Conservation (phyloP, 2,888 invertebrate genomes). For the Drosophila nr. perissopoda region DNA sequence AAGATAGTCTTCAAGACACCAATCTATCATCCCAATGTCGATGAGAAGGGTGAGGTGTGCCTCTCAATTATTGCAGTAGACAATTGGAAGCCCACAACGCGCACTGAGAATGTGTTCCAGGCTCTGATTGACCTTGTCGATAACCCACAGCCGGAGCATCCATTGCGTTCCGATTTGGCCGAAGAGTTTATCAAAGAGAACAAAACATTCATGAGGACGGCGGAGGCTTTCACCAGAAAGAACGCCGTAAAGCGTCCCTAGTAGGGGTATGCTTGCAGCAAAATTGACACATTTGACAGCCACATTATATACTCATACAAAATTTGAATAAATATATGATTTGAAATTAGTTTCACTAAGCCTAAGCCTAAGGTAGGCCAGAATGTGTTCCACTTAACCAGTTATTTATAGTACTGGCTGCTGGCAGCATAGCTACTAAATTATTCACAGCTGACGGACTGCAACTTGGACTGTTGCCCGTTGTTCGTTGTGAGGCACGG, state of each 20-base stretch:
- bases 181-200: slow-evolving; percentile 98
- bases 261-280: slow-evolving; percentile 82
- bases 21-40: slow-evolving; percentile 99
- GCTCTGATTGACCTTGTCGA: slow-evolving; percentile 98
- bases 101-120: slow-evolving; percentile 99
- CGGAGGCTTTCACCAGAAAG: slow-evolving; percentile 99
- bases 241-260: slow-evolving; percentile 97
- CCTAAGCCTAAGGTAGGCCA: too few species aligned
- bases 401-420: slow-evolving; percentile 20
- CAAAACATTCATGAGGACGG: slow-evolving; percentile 98
- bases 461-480: background rate
- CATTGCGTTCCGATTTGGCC: slow-evolving; percentile 97
- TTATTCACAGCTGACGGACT: slow-evolving; percentile 19
- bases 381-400: background rate
- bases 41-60: slow-evolving; percentile 99
- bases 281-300: background rate
- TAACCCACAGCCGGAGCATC: slow-evolving; percentile 99
- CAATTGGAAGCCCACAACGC: slow-evolving; percentile 99
- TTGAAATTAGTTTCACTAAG: background rate
- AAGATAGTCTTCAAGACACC: slow-evolving; percentile 99
- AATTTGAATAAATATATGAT: slow-evolving; percentile 14
- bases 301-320: slow-evolving; percentile 17
- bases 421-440: slow-evolving; percentile 2
- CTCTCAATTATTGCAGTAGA: slow-evolving; percentile 98
- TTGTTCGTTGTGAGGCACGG: background rate